These are phyloP conservation scores for Agelaius phoeniceus DNA, from an alignment of 2,113 vertebrate genomes.

Conservation along the genomic window DNA sequence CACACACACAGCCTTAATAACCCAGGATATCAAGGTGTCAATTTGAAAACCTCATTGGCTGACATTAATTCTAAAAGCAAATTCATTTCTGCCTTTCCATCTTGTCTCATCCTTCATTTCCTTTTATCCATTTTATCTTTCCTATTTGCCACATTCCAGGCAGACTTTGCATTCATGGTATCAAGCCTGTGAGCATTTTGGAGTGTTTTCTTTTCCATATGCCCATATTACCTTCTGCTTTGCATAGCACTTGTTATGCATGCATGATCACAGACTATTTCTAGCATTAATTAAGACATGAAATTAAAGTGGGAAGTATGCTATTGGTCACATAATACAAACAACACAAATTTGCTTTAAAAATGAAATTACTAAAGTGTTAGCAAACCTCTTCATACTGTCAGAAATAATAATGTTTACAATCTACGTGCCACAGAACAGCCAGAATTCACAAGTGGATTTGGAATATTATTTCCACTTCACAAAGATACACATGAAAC, in stretches of 20 bases:
- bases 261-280: slow-evolving; percentile 51
- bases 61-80: background rate
- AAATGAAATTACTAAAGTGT: slow-evolving; percentile 63
- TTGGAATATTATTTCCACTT: slow-evolving; percentile 31
- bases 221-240: slow-evolving; percentile 13
- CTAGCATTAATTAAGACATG: slow-evolving; percentile 67
- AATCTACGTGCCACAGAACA: background rate
- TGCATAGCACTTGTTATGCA: slow-evolving; percentile 46
- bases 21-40: background rate
- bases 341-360: slow-evolving; percentile 60
- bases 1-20: background rate
- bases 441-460: slow-evolving; percentile 38
- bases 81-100: background rate
- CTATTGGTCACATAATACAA: slow-evolving; percentile 61
- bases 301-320: slow-evolving; percentile 56
- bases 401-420: slow-evolving; percentile 53
- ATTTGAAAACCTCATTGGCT: background rate
- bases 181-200: background rate
- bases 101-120: background rate
- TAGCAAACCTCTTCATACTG: slow-evolving; percentile 51
- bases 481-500: background rate
- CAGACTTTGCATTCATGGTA: background rate
- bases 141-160: background rate
- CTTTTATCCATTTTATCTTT: background rate
- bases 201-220: slow-evolving; percentile 23